Conservation (phyloP, 2,888 invertebrate species). For the Aromia moschata region DNA sequence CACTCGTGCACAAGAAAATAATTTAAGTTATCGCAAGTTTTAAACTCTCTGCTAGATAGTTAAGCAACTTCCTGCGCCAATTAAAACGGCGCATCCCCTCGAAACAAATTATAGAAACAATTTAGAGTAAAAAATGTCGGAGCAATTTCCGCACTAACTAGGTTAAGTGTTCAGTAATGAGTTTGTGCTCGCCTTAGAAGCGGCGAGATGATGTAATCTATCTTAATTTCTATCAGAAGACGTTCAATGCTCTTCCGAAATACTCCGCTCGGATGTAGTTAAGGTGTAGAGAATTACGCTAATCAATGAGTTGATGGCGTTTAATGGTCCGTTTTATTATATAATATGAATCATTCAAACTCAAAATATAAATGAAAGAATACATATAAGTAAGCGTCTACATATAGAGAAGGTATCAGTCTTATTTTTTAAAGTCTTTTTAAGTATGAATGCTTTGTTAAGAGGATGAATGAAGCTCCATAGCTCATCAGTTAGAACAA, state of each 20-base stretch:
- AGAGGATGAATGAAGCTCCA: too few relatives aligned
- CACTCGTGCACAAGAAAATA: conserved; percentile 30
- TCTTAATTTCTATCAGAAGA: conserved; percentile 24
- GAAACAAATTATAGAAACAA: conserved; percentile 40
- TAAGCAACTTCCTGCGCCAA: conserved; percentile 37
- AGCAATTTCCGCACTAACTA: conserved; percentile 30
- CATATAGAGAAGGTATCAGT: too few relatives aligned
- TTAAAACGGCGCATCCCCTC: conserved; percentile 36
- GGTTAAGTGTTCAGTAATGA: conserved; percentile 42
- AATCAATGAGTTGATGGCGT: too few relatives aligned
- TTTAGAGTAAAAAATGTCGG: conserved; percentile 39
- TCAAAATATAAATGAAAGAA: too few relatives aligned
- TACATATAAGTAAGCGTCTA: too few relatives aligned
- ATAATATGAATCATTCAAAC: too few relatives aligned
- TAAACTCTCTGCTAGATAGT: conserved; percentile 39
- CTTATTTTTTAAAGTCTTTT: too few relatives aligned
- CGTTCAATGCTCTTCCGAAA: conserved; percentile 1
- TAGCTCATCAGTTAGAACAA: too few relatives aligned
- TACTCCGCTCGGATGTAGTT: conserved; percentile 6
- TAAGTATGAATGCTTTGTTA: too few relatives aligned
- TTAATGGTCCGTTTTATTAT: too few relatives aligned
- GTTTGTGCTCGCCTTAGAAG: conserved; percentile 29
- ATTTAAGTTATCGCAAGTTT: conserved; percentile 38
- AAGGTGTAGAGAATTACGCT: too few relatives aligned
- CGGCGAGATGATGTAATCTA: conserved; percentile 26